These are phyloP conservation scores for Pitangus sulphuratus DNA, from an alignment of 2,797 vertebrate genomes.

Conservation along the genomic window DNA sequence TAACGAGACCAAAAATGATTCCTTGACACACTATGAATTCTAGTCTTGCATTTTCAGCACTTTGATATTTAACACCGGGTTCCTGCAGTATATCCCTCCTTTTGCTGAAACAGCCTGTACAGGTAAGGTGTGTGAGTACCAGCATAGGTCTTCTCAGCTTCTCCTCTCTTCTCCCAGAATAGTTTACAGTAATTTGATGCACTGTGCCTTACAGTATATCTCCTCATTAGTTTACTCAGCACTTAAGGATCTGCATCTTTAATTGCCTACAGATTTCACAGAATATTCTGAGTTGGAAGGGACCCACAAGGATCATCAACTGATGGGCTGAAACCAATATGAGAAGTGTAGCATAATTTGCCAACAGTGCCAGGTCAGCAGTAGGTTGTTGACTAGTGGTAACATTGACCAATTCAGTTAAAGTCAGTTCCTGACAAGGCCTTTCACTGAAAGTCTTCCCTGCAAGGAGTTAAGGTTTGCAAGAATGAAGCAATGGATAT, in stretches of 20 bases:
- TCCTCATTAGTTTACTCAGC: background rate
- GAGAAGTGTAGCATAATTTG: background rate
- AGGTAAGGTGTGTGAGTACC: background rate
- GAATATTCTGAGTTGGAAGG: too few relatives aligned
- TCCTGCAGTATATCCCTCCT: background rate
- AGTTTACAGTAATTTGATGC: background rate
- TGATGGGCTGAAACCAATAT: background rate
- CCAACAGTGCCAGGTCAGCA: background rate
- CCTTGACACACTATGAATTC: background rate
- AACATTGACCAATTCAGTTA: background rate
- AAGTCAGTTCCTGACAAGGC: background rate
- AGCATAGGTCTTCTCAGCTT: background rate
- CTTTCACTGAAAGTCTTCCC: background rate
- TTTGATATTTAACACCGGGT: background rate
- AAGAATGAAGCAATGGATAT: background rate
- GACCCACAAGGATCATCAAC: too few relatives aligned
- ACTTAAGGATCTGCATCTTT: background rate
- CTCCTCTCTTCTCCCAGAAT: background rate
- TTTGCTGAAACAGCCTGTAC: background rate
- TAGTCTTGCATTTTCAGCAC: background rate
- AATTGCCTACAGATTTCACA: background rate
- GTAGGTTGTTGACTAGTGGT: background rate
- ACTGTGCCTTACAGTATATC: background rate
- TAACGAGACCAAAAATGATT: background rate
- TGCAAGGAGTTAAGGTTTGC: background rate